Percentiles rank a stretch among this genome's conserved stretches.
Evolutionary conservation across 2,888 invertebrate genomes (phyloP).

Genomic region (Tanytarsus gracilentus): DNA sequence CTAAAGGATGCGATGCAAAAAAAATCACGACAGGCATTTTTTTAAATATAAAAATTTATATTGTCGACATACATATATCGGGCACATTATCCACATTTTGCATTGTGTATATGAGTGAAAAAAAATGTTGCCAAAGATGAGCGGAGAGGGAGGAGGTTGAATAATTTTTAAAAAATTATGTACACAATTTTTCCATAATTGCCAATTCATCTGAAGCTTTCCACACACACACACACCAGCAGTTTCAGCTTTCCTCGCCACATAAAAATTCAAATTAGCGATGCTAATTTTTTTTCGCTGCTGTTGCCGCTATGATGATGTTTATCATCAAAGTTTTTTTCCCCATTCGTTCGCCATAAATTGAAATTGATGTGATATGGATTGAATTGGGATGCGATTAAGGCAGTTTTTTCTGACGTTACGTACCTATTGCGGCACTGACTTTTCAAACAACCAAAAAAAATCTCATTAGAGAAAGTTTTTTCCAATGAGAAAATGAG

Average conservation of each 20-base stretch:
- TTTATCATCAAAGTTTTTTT: not conserved
- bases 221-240: not conserved
- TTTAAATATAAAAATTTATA: slow-evolving; percentile 12
- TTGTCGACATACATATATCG: not conserved
- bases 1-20: not conserved
- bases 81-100: not conserved
- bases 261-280: slow-evolving; percentile 13
- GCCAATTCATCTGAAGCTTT: slow-evolving; percentile 27
- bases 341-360: not conserved
- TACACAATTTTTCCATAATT: slow-evolving; percentile 26
- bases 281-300: slow-evolving; percentile 17
- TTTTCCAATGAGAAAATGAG: too few species aligned
- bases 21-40: not conserved
- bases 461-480: slow-evolving; percentile 21
- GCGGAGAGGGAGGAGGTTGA: too few species aligned
- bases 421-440: too few species aligned
- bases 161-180: slow-evolving; percentile 12
- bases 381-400: not conserved
- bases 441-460: too few species aligned
- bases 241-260: not conserved
- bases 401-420: not conserved
- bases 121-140: too few species aligned
- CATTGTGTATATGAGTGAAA: not conserved
- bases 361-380: not conserved
- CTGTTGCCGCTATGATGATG: not conserved